Percentiles rank a stretch among this genome's conserved stretches.
Conservation (phyloP, 2,113 vertebrate genomes). For the Cervus canadensis region DNA sequence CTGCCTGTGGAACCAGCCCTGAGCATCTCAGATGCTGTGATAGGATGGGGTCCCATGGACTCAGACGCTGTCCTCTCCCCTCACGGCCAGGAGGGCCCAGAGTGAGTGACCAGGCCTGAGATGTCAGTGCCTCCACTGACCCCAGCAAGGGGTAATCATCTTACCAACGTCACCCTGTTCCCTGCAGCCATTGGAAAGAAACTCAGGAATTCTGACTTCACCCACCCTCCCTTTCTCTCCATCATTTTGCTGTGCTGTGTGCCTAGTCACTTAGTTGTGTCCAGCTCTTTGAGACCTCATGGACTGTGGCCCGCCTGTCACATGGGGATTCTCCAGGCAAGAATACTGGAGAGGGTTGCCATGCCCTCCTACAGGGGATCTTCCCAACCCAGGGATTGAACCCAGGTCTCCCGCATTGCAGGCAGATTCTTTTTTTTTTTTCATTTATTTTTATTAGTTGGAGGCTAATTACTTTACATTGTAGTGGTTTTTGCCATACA, state of each 20-base stretch:
- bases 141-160: not conserved
- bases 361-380: not conserved
- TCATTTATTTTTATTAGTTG: no score
- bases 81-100: not conserved
- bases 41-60: not conserved
- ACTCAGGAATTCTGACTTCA: not conserved
- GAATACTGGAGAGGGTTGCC: not conserved
- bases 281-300: not conserved
- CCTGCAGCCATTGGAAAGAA: not conserved
- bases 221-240: not conserved
- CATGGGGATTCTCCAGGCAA: not conserved
- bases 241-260: not conserved
- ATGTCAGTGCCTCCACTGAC: not conserved
- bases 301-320: not conserved
- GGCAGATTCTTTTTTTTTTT: not conserved
- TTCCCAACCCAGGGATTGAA: not conserved
- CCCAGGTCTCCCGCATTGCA: not conserved
- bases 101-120: not conserved
- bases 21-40: not conserved
- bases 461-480: no score
- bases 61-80: rapidly evolving
- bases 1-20: not conserved
- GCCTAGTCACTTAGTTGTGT: not conserved
- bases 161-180: no score
- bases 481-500: no score